Conservation (phyloP, 2,888 invertebrate genomes). For the Uropetala carovei region DNA sequence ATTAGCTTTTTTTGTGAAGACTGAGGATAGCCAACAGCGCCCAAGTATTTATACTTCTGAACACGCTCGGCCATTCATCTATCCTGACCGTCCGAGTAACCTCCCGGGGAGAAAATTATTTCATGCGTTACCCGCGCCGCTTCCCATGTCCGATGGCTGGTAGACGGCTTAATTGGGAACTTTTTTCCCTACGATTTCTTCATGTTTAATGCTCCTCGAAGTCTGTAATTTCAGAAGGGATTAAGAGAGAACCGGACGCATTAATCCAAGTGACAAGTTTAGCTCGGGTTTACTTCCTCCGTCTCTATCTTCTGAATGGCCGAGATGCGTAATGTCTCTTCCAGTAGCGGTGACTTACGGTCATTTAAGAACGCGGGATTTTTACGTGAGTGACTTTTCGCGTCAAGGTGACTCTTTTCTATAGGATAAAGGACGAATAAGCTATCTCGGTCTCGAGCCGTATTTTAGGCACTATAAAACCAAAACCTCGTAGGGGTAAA, state of each 20-base stretch:
- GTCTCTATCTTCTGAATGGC: not conserved
- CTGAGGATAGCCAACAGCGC: not conserved
- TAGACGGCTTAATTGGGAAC: not conserved
- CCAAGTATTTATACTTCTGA: not conserved
- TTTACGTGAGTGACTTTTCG: not conserved
- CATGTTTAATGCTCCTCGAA: slow-evolving; percentile 7
- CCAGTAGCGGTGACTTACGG: not conserved
- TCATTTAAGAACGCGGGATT: not conserved
- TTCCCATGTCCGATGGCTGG: not conserved
- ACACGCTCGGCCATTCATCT: not conserved
- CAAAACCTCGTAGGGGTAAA: too few relatives aligned
- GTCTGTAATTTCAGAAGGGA: not conserved
- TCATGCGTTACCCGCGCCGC: slow-evolving; percentile 7
- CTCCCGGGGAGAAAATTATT: not conserved
- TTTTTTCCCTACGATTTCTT: not conserved
- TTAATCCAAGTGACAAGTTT: slow-evolving; percentile 17
- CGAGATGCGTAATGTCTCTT: not conserved
- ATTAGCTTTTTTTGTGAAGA: too few relatives aligned
- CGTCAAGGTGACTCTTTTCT: not conserved
- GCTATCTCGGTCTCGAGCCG: too few relatives aligned
- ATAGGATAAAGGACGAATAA: too few relatives aligned
- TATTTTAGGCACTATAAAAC: too few relatives aligned
- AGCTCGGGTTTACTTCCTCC: not conserved
- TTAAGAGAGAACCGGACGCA: not conserved
- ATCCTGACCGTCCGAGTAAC: not conserved